phyloP scores from a whole-genome alignment of 1,140 invertebrate species.

The Ooceraea biroi region DNA sequence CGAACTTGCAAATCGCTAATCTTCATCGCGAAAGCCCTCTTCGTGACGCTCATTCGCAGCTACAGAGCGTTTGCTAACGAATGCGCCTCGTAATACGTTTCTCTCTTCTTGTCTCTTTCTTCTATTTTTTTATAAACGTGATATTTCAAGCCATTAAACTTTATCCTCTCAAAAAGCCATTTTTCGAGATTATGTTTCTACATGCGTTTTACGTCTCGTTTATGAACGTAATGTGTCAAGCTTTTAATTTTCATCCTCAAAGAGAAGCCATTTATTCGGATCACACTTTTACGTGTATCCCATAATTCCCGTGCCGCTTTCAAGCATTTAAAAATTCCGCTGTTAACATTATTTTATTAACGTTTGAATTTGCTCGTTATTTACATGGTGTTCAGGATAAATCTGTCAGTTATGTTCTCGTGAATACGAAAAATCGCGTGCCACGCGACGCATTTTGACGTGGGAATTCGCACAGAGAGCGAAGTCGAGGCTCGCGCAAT shows the following conservation, averaged over 20 bases:
- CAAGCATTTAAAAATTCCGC: not conserved
- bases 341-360: not conserved
- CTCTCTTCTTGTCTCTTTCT: not conserved
- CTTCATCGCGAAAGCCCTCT: not conserved
- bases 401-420: not conserved
- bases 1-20: conserved; percentile 1
- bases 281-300: not conserved
- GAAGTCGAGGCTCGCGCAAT: conserved; percentile 28
- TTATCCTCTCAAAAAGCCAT: not conserved
- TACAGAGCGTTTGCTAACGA: not conserved
- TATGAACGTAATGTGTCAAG: not conserved
- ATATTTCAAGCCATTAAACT: conserved; percentile 11
- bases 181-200: not conserved
- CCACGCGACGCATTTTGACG: not conserved
- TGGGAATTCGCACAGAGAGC: conserved; percentile 19
- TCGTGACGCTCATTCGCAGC: not conserved
- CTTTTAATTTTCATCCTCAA: conserved; percentile 25
- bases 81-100: not conserved
- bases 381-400: not conserved
- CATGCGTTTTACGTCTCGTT: not conserved
- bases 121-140: not conserved
- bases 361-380: not conserved
- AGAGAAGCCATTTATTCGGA: conserved; percentile 5
- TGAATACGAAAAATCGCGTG: not conserved
- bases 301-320: not conserved